These are phyloP conservation scores for Carcina quercana DNA, from an alignment of 2,888 invertebrate species.

Conservation along the genomic window DNA sequence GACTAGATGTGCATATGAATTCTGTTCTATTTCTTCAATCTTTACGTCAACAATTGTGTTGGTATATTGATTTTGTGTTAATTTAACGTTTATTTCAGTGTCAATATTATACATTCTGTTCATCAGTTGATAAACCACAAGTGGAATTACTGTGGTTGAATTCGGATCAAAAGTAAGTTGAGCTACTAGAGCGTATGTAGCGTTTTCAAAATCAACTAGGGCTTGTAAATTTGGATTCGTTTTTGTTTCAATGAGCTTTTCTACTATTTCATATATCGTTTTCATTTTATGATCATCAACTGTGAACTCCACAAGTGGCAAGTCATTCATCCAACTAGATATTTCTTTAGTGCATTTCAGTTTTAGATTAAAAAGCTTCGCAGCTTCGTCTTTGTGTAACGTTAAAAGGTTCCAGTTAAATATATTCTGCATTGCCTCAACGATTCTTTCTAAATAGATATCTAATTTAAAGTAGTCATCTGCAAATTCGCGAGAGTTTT, in stretches of 20 bases:
- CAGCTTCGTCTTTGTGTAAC: slow-evolving; percentile 21
- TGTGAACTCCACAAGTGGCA: slow-evolving; percentile 31
- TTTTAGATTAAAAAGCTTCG: slow-evolving; percentile 29
- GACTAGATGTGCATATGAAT: too few species aligned
- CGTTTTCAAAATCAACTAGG: slow-evolving; percentile 24
- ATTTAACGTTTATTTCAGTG: too few species aligned
- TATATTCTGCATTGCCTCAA: not conserved
- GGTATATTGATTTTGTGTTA: too few species aligned
- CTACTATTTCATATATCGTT: slow-evolving; percentile 37
- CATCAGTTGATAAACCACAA: slow-evolving; percentile 34
- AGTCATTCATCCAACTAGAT: slow-evolving; percentile 42
- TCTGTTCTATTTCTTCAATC: too few species aligned
- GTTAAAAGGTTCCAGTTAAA: not conserved
- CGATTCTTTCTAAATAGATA: slow-evolving; percentile 27
- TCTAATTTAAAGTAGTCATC: slow-evolving; percentile 40
- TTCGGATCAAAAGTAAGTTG: slow-evolving; percentile 31
- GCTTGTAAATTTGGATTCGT: slow-evolving; percentile 14
- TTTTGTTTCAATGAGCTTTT: slow-evolving; percentile 29
- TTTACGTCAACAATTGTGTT: too few species aligned
- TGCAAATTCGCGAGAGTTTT: slow-evolving; percentile 32
- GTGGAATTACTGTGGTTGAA: slow-evolving; percentile 25
- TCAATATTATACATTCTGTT: slow-evolving; percentile 32
- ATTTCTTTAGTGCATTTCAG: slow-evolving; percentile 41
- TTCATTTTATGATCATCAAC: slow-evolving; percentile 19
- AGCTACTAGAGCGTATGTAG: too few species aligned